These are phyloP conservation scores for Chorisops tibialis DNA, from an alignment of 2,888 invertebrate genomes.

Conservation along the genomic window DNA sequence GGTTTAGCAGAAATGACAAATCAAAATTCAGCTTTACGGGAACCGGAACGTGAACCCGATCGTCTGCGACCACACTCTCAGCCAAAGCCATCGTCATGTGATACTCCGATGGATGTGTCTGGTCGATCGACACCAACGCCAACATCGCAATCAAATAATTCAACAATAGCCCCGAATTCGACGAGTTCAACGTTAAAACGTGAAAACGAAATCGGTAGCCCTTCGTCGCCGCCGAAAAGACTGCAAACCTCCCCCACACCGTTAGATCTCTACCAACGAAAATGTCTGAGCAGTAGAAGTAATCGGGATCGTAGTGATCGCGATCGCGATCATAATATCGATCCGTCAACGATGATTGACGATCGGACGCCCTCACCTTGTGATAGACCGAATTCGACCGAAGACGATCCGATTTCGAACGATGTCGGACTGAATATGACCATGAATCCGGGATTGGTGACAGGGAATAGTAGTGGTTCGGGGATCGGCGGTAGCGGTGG, in stretches of 20 bases:
- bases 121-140: slow-evolving; percentile 38
- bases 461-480: slow-evolving; percentile 38
- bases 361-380: slow-evolving; percentile 34
- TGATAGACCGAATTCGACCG: slow-evolving; percentile 56
- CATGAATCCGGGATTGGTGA: slow-evolving; percentile 53
- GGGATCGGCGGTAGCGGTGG: slow-evolving; percentile 42
- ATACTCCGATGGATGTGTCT: slow-evolving; percentile 41
- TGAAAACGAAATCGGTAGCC: slow-evolving; percentile 47
- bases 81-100: slow-evolving; percentile 43
- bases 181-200: slow-evolving; percentile 39
- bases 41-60: slow-evolving; percentile 55
- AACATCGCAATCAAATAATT: slow-evolving; percentile 48
- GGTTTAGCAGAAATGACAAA: slow-evolving; percentile 91
- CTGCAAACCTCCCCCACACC: slow-evolving; percentile 41
- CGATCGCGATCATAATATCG: slow-evolving; percentile 46
- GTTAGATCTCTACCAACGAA: slow-evolving; percentile 52
- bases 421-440: slow-evolving; percentile 63
- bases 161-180: slow-evolving; percentile 39
- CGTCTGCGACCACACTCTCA: slow-evolving; percentile 51
- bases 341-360: slow-evolving; percentile 36
- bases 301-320: slow-evolving; percentile 35
- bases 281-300: slow-evolving; percentile 38
- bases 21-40: slow-evolving; percentile 61
- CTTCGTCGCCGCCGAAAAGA: slow-evolving; percentile 47
- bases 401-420: slow-evolving; percentile 60